phyloP scores from a whole-genome alignment of 2,797 vertebrate genomes.

The Macropus fuliginosus region DNA sequence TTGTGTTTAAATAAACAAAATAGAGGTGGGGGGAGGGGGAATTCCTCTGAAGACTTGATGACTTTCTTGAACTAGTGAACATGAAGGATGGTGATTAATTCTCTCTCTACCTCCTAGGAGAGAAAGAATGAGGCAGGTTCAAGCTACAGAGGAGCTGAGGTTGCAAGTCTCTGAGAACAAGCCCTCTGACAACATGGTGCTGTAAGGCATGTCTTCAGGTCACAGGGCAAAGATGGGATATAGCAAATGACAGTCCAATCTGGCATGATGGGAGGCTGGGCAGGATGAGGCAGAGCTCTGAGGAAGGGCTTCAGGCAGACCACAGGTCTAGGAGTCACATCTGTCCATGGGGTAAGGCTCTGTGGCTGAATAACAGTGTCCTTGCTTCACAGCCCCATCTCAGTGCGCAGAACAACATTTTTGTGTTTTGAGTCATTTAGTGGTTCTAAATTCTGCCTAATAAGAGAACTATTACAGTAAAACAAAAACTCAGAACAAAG shows the following conservation, averaged over 20 bases:
- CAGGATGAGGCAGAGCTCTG: not conserved
- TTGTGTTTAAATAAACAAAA: conserved; percentile 22
- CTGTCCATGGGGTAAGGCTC: not conserved
- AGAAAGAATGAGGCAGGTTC: not conserved
- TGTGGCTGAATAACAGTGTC: not conserved
- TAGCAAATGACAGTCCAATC: not conserved
- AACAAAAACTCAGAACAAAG: not conserved
- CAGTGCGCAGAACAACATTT: not conserved
- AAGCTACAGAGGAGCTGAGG: not conserved
- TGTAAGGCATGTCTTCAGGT: not conserved
- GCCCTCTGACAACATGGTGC: not conserved
- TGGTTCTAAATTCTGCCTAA: not conserved
- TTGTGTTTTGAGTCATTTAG: not conserved
- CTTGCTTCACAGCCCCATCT: not conserved
- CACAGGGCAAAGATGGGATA: not conserved
- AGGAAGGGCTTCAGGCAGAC: not conserved
- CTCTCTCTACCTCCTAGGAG: not conserved
- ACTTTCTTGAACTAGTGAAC: conserved; percentile 22
- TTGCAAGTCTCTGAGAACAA: not conserved
- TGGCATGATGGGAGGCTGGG: not conserved
- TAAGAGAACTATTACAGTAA: conserved; percentile 24
- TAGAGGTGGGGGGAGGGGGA: not conserved
- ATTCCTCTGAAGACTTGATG: not conserved
- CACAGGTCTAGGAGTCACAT: not conserved
- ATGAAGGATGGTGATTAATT: conserved; percentile 4